Base-by-base conservation (phyloP, 2,113 vertebrate species). In the Paralichthys olivaceus region DNA sequence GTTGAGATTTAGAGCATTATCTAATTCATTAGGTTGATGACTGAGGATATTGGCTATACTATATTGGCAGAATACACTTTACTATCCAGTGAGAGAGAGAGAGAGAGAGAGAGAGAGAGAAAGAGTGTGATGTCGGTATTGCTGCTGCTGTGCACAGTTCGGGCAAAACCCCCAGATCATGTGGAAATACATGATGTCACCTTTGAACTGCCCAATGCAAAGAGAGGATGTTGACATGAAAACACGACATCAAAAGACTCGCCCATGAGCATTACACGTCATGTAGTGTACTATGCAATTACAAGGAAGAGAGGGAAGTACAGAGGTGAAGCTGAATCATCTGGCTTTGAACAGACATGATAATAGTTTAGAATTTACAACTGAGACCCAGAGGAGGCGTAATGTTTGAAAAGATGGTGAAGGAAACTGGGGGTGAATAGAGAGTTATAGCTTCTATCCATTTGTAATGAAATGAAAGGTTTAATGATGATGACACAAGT, bases 211-310 rank as follows among this genome's bases (percentile, higher is more conserved):
- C 59, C 58, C 7, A 37, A 81, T 75, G 73, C 70, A 75, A 85
- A 81, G 57, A 2, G 47, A 22, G 54, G 14, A 61, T 73, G 79
- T 73, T 75, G 81, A 87, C 83, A 86, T 72, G 54, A 76, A 87
- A 86, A 75, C 73, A 78, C 51, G 58, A 73, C 69, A 75, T 75
- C 58, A 77, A 70, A 49, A 86, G 45, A 49, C 60, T 29, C 20
- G 65, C 40, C 28, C 32, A 49, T 20, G 23, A 71, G 23, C 8
- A 43, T 53, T 13, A 51, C 40, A 77, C 19, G 45, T 6, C 45
- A 7, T 19, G 45, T 65, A 76, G 5, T 19, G 47, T 25, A 17
- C 37, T 54, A 28, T 72, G 47, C 53, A 86, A 73, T 83, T 80
- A 69, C 2, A 47, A 20, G 47, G 55, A 60, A 45, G 49, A 53